Percentiles rank a stretch among this genome's conserved stretches.
These are phyloP conservation scores for Myopa testacea DNA, from an alignment of 2,888 invertebrate species.

Conservation along the genomic window DNA sequence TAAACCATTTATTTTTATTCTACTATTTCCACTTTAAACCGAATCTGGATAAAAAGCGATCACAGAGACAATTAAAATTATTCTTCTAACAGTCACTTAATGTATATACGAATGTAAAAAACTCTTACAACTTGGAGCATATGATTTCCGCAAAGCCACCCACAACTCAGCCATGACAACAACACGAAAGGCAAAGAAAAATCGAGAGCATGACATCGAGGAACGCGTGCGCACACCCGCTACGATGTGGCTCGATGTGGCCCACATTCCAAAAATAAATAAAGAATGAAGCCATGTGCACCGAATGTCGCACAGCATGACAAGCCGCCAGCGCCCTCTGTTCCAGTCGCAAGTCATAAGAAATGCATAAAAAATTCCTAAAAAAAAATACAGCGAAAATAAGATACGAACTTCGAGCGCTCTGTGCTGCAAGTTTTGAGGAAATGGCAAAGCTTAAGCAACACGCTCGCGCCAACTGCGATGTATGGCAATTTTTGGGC, in stretches of 20 bases:
- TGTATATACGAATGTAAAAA: background rate
- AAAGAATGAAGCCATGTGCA: background rate
- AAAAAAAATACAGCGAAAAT: background rate
- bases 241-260: background rate
- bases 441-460: background rate
- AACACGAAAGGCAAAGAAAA: background rate
- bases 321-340: background rate
- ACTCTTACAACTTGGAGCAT: background rate
- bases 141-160: background rate
- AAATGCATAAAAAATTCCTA: background rate
- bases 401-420: background rate
- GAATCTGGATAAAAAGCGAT: too few species aligned
- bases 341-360: background rate
- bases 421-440: background rate
- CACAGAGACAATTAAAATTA: too few species aligned
- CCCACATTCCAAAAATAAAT: background rate
- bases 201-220: background rate
- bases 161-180: background rate
- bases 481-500: background rate
- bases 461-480: background rate
- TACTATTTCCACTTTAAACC: too few species aligned
- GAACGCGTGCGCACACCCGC: background rate
- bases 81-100: too few species aligned
- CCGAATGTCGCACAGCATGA: too few species aligned
- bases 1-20: too few species aligned